These are phyloP conservation scores for Schizaphis graminum DNA, from an alignment of 2,888 invertebrate species.

Conservation along the genomic window DNA sequence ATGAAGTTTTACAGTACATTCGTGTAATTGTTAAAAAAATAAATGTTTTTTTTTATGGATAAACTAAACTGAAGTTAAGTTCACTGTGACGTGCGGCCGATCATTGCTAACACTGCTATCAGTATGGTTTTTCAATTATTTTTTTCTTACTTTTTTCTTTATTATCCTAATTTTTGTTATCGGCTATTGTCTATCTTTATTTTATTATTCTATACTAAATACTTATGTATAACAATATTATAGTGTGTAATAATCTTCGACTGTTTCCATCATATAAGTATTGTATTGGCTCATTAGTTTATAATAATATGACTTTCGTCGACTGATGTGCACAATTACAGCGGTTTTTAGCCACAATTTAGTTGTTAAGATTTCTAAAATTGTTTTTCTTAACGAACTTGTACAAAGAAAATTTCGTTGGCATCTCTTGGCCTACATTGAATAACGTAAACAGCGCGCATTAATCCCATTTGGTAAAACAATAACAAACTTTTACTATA, in stretches of 20 bases:
- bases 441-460: slow-evolving; percentile 34
- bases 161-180: not conserved
- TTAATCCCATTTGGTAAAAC: slow-evolving; percentile 39
- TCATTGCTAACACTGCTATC: not conserved
- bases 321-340: not conserved
- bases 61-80: not conserved
- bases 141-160: not conserved
- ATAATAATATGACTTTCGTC: not conserved
- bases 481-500: slow-evolving; percentile 36
- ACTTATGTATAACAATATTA: not conserved
- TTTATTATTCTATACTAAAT: not conserved
- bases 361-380: slow-evolving; percentile 15
- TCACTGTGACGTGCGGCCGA: not conserved
- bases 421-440: not conserved
- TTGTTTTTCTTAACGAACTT: slow-evolving; percentile 44
- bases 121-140: not conserved
- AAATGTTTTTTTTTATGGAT: not conserved
- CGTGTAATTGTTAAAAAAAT: not conserved
- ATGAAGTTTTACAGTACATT: not conserved
- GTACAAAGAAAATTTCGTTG: slow-evolving; percentile 11
- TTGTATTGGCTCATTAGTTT: not conserved
- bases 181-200: not conserved
- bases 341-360: slow-evolving; percentile 8
- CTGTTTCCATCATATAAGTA: not conserved
- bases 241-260: not conserved